These are phyloP conservation scores for Oryzias melastigma DNA, from an alignment of 2,113 vertebrate species.

Conservation along the genomic window DNA sequence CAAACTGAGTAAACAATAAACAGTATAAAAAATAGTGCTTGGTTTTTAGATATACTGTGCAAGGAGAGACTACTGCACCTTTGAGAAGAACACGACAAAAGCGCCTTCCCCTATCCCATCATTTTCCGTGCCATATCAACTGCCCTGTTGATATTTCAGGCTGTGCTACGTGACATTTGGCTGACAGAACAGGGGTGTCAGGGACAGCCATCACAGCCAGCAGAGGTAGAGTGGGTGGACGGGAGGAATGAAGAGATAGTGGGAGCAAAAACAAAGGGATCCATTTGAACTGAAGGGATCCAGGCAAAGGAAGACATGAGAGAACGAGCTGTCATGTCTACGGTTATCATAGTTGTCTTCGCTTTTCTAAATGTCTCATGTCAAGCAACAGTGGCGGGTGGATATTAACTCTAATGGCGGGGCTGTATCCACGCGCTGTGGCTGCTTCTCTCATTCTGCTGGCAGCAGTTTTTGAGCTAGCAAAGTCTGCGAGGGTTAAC, in stretches of 20 bases:
- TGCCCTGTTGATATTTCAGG: constrained; percentile 77
- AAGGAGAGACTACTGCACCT: constrained; percentile 47
- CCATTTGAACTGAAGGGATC: constrained; percentile 37
- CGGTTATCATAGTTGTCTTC: constrained; percentile 69
- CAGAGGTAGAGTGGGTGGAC: constrained; percentile 37
- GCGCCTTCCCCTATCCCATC: constrained; percentile 39
- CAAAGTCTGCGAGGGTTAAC: constrained; percentile 19
- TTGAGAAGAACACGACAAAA: constrained; percentile 57
- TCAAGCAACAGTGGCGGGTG: constrained; percentile 54
- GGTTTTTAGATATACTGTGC: too few relatives aligned
- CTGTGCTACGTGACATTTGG: constrained; percentile 79
- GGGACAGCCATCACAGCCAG: constrained; percentile 66
- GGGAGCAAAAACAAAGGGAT: constrained; percentile 19
- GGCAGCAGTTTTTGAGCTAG: constrained; percentile 13
- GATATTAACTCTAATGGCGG: constrained; percentile 67
- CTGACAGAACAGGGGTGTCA: constrained; percentile 72
- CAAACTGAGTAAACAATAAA: constrained; percentile 4
- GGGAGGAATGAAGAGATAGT: constrained; percentile 29
- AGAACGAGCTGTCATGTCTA: constrained; percentile 62
- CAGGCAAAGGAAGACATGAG: constrained; percentile 29
- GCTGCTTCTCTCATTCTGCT: constrained; percentile 33
- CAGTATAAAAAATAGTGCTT: not conserved
- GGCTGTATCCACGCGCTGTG: constrained; percentile 50
- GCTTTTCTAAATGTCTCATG: constrained; percentile 67
- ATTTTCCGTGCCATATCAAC: constrained; percentile 64